Base-by-base conservation (phyloP, 1,140 invertebrate genomes). In the Eupeodes corollae region DNA sequence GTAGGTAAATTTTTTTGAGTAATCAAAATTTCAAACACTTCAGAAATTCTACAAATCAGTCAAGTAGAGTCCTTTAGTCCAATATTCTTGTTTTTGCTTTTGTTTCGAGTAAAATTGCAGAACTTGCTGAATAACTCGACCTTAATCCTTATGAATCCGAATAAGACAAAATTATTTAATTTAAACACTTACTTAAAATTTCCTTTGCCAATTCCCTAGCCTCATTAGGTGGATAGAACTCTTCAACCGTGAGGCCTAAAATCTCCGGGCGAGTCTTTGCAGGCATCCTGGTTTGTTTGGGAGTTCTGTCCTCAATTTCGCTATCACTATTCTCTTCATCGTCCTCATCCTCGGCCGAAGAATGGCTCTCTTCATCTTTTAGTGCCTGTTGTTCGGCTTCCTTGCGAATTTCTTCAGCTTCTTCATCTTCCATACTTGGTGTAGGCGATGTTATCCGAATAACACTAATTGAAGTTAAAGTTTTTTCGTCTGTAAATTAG, bases 391-490 rank as follows among this genome's bases (percentile, higher is more conserved):
- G 46, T 42, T 62, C 56, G 1, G 48, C 51, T 16, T 40, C 33
- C 19, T 44, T 31, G 42, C 44, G 51, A 44, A 62, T 57, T 16
- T 58, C 53, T 50, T 67, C 50, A 38, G 52, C 60, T 48, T 67
- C 64, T 45, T 67, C 62, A 39, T 68, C 64, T 8, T 60, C 38
- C 61, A 68, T 68, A 41, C 66, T 68, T 0, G 63, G 66, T 11
- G 65, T 68, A 8, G 66, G 66, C 18, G 66, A 68, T 3, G 61
- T 64, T 6, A 68, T 19, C 1, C 66, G 57, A 16, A 68, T 55
- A 39, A 68, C 66, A 46, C 65, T 68, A 6, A 68, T 67, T 26
- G 61, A 60, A 6, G 65, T 54, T 46, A 67, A 54, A 34, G 58
- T 56, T 53, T 64, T 64, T 49, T 63, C 63, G 46, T 63, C 60